Evolutionary conservation across 2,888 invertebrate species (phyloP).

Genomic region (Macaria liturata): DNA sequence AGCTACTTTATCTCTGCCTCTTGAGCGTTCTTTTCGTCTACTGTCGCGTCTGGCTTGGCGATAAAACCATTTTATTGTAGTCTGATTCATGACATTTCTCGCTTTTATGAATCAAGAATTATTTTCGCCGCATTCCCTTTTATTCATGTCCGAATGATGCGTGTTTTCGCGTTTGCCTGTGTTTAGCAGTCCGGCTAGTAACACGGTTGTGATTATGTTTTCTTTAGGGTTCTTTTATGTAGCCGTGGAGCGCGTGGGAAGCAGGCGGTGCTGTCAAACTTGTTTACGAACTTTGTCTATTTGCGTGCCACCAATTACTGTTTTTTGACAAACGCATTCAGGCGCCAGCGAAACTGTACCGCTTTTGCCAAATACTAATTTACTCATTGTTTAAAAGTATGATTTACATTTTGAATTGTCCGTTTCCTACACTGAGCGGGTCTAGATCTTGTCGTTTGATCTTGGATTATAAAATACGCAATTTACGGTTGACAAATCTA

Average conservation of each 20-base stretch:
- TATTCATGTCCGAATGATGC: constrained; percentile 11
- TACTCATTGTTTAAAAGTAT: constrained; percentile 21
- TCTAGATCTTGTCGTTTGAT: constrained; percentile 9
- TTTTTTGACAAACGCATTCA: constrained; percentile 52
- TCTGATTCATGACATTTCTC: constrained; percentile 9
- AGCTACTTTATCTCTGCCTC: constrained; percentile 14
- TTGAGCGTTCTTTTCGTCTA: constrained; percentile 9
- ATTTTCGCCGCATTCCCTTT: constrained; percentile 7
- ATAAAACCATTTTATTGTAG: constrained; percentile 10
- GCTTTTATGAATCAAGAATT: constrained; percentile 7
- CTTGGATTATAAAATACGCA: neutral
- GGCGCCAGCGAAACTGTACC: constrained; percentile 51
- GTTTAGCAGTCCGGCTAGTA: constrained; percentile 24
- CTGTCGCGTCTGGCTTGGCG: constrained; percentile 6
- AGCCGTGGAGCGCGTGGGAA: constrained; percentile 57
- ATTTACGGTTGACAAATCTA: neutral
- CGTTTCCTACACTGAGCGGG: constrained; percentile 28
- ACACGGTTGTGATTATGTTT: constrained; percentile 44
- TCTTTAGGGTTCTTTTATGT: constrained; percentile 51
- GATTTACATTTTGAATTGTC: constrained; percentile 28
- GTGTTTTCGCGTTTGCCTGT: constrained; percentile 32
- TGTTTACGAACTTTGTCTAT: constrained; percentile 71
- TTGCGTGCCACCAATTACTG: constrained; percentile 59
- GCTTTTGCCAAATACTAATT: constrained; percentile 44
- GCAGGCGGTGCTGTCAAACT: constrained; percentile 65